These are phyloP conservation scores for Eubasilissa regina DNA, from an alignment of 1,140 invertebrate species.

Conservation along the genomic window DNA sequence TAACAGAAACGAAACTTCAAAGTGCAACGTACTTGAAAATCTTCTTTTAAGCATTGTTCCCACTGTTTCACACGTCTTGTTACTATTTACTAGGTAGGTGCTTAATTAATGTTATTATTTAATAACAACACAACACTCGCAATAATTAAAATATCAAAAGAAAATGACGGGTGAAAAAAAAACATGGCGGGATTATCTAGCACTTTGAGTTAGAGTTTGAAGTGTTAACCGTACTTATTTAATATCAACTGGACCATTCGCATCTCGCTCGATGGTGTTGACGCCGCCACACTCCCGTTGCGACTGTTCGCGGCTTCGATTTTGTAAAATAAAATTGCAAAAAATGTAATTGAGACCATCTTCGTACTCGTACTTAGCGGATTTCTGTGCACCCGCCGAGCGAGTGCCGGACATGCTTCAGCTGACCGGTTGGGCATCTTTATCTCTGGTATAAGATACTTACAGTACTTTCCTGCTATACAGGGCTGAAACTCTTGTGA, in stretches of 20 bases:
- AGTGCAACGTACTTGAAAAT: background rate
- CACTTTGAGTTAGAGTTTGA: no score
- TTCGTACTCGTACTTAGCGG: conserved; percentile 29
- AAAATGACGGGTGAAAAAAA: no score
- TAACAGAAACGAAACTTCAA: conserved; percentile 20
- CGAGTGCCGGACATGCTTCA: background rate
- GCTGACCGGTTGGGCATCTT: conserved; percentile 13
- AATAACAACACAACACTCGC: no score
- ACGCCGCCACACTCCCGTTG: background rate
- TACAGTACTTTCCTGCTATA: no score
- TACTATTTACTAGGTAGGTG: no score
- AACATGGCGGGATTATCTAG: no score
- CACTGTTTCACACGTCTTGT: no score
- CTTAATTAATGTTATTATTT: no score
- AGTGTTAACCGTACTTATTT: no score
- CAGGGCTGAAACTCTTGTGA: no score
- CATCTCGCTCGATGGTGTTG: conserved; percentile 4
- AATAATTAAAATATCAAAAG: no score
- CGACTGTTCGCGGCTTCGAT: conserved; percentile 32
- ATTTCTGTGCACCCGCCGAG: conserved; percentile 4
- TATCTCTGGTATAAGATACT: no score
- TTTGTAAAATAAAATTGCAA: conserved; percentile 43
- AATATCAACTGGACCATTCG: conserved; percentile 2
- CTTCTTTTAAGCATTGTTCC: conserved; percentile 39
- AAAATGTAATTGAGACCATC: conserved; percentile 39